Conservation (phyloP, 1,140 invertebrate genomes). For the Temnothorax curvispinosus region DNA sequence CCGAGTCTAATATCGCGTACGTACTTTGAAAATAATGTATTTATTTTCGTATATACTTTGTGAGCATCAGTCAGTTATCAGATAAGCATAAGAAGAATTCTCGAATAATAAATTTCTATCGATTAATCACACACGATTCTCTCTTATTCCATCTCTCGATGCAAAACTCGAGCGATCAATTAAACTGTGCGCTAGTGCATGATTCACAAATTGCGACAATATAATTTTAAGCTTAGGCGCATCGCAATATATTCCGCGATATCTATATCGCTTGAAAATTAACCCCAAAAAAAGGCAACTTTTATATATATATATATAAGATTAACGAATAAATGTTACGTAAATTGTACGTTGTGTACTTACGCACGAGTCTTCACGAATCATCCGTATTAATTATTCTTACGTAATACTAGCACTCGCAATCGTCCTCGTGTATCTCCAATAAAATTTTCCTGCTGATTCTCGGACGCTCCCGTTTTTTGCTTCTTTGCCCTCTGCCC, state of each 20-base stretch:
- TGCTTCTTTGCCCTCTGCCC: background rate
- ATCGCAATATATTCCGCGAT: background rate
- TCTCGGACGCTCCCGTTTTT: background rate
- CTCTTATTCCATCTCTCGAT: background rate
- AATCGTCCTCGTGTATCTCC: conserved; percentile 13
- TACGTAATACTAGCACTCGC: background rate
- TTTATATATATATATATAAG: conserved; percentile 8
- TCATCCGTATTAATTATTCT: conserved; percentile 35
- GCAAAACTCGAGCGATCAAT: background rate
- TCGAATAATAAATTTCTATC: conserved; percentile 55
- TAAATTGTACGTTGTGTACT: conserved; percentile 48
- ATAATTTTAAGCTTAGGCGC: conserved; percentile 25
- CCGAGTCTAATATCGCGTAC: conserved; percentile 45
- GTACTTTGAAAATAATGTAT: conserved; percentile 58
- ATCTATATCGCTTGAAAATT: background rate
- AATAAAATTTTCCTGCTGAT: conserved; percentile 44
- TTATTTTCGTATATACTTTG: conserved; percentile 66
- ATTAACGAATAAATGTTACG: conserved; percentile 34
- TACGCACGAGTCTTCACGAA: background rate
- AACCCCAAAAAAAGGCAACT: background rate
- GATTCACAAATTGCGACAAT: background rate
- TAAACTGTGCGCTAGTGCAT: background rate
- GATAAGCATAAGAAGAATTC: conserved; percentile 44
- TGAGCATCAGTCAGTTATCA: conserved; percentile 27
- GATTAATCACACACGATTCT: background rate